Evolutionary conservation across 2,888 invertebrate genomes (phyloP), one percentile per base, ranked within the genome.

Genomic region (Gerosis bhagava): DNA sequence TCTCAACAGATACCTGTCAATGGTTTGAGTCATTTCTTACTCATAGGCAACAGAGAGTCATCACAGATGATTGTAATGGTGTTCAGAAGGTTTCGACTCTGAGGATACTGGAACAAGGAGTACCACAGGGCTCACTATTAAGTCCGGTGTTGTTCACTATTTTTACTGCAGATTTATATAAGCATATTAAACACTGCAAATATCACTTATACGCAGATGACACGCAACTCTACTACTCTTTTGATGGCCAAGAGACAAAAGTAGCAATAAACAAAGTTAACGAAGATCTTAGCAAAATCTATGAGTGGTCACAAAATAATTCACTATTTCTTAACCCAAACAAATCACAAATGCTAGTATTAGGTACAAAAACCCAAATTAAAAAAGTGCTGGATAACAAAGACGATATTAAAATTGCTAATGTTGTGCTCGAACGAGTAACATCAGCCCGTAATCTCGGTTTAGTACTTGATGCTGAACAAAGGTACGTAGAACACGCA

Each of bases 401-500:
- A 8, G n/a, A 7, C 3, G 11, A 37, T 10, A 11, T 26, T 11
- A 37, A 37, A 16, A 13, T 37, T 12, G 19, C 7, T 5, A 12
- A 10, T 8, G 17, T 32, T 32, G 32, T 19, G 10, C 32, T 32
- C 11, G 32, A 32, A 17, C 17, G 6, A 17, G 32, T 32, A 11
- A 11, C 32, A 3, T 39, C 39, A 19, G 39, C 28, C 1, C 36
- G 35, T 13, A 44, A 44, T 28, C 22, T 44, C 1, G 44, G 44
- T 5, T 5, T 35, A 3, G 21, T 44, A 2, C 1, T 44, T 8
- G 44, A 44, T 6, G 35, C 21, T 6, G 44, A 36, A 22, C 44
- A 44, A 44, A 44, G 36, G 22, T 36, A 26, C 28, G n/a, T 15
- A 2, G 35, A 44, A 2, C 44, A 44, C 10, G 15, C 21, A 7